A percentile compares a stretch with the other conserved stretches of the same genome.
phyloP scores from a whole-genome alignment of 2,888 invertebrate species.

The Agrotis puta region DNA sequence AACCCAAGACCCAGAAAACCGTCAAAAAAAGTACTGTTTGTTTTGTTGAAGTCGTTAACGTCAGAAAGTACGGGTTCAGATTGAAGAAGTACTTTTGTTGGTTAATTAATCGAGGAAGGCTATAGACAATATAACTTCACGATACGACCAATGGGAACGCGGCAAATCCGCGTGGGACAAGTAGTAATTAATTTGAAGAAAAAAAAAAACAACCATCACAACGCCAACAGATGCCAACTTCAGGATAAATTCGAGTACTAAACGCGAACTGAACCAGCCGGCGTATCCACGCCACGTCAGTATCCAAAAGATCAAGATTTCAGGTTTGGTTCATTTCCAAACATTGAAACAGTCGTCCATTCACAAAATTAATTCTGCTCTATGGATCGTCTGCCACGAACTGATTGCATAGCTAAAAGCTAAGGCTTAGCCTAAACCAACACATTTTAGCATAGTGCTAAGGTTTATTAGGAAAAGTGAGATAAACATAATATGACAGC shows the following conservation, averaged over 20 bases:
- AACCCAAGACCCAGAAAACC: not conserved
- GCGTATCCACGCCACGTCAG: not conserved
- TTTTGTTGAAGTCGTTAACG: too few relatives aligned
- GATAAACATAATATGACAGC: not conserved
- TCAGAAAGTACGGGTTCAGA: too few relatives aligned
- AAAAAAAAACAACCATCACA: too few relatives aligned
- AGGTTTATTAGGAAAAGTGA: constrained; percentile 1
- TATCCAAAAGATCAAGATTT: not conserved
- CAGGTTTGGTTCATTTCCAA: constrained; percentile 1
- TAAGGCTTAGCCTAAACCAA: constrained; percentile 18
- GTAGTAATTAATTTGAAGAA: too few relatives aligned
- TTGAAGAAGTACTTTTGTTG: too few relatives aligned
- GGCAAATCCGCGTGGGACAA: too few relatives aligned
- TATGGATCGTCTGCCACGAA: constrained; percentile 17
- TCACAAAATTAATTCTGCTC: constrained; percentile 22
- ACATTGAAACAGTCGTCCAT: constrained; percentile 7
- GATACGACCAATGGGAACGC: too few relatives aligned
- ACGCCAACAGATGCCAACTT: not conserved
- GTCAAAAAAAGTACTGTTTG: not conserved
- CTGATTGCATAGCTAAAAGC: constrained; percentile 28
- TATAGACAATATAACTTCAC: too few relatives aligned
- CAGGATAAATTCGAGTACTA: not conserved
- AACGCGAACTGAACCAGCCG: not conserved
- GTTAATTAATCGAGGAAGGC: too few relatives aligned
- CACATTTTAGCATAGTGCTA: constrained; percentile 16